Evolutionary conservation across 2,797 vertebrate species (phyloP).

Genomic region (Danio tinwini): DNA sequence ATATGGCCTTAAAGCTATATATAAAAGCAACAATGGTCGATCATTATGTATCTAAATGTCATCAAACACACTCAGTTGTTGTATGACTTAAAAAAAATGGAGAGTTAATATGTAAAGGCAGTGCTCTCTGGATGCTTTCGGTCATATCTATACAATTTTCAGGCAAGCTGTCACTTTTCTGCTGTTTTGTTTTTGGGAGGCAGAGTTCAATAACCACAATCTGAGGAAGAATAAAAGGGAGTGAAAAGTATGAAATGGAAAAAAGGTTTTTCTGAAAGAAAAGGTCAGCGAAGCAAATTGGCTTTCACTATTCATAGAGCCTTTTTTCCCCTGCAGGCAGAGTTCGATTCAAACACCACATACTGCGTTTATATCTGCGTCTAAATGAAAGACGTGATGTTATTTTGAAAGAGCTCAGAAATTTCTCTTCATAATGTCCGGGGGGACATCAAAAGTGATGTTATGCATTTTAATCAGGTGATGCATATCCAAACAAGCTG

Average conservation of each 20-base stretch:
- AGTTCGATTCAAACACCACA: conserved; percentile 24
- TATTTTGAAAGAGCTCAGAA: conserved; percentile 24
- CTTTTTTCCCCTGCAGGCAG: conserved; percentile 10
- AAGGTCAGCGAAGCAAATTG: conserved; percentile 58
- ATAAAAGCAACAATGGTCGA: neutral
- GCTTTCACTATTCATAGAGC: conserved; percentile 40
- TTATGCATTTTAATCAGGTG: conserved; percentile 22
- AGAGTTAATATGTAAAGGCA: neutral
- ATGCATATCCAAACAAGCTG: neutral
- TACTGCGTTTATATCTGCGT: conserved; percentile 51
- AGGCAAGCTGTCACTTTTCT: conserved; percentile 18
- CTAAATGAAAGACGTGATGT: conserved; percentile 33
- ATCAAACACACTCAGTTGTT: neutral
- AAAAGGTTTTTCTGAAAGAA: conserved; percentile 60
- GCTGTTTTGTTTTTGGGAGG: conserved; percentile 60
- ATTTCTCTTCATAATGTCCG: neutral
- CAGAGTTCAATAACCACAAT: conserved; percentile 62
- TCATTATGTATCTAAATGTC: neutral
- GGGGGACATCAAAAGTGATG: neutral
- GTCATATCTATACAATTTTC: conserved; percentile 3
- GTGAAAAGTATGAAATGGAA: conserved; percentile 63
- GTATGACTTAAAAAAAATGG: neutral
- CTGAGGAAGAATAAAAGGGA: conserved; percentile 63
- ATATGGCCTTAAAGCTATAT: neutral
- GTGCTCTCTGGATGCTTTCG: neutral